Percentiles rank a stretch among this genome's conserved stretches.
phyloP scores from a whole-genome alignment of 2,113 vertebrate genomes.

The Otis tarda region DNA sequence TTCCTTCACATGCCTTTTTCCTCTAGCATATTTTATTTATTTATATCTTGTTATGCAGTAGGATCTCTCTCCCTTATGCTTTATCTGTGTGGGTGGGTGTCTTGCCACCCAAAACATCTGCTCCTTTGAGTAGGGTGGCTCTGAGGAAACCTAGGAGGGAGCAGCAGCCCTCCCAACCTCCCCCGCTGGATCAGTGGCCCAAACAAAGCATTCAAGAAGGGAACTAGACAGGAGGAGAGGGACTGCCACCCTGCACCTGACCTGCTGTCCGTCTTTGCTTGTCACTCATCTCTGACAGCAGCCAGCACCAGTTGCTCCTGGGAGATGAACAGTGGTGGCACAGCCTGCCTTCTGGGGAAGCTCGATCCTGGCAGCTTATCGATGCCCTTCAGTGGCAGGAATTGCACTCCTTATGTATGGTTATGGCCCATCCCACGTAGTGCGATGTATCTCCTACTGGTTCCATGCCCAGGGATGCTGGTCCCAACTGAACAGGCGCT shows the following conservation, averaged over 20 bases:
- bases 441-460: background rate
- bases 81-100: background rate
- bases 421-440: background rate
- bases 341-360: background rate
- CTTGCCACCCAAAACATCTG: constrained; percentile 24
- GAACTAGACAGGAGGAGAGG: background rate
- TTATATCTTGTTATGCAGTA: background rate
- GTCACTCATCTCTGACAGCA: background rate
- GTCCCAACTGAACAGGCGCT: accelerated
- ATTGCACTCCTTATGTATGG: accelerated
- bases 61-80: background rate
- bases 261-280: background rate
- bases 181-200: background rate
- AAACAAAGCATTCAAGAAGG: background rate
- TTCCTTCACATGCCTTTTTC: constrained; percentile 23
- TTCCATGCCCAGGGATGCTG: background rate
- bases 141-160: constrained; percentile 7
- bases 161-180: background rate
- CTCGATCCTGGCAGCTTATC: background rate
- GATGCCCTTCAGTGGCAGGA: background rate
- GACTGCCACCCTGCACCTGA: background rate
- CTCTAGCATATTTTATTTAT: constrained; percentile 53
- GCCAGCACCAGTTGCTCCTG: background rate
- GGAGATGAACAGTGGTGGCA: background rate
- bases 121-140: background rate